phyloP scores from a whole-genome alignment of 2,113 vertebrate genomes.

The Gobius niger region DNA sequence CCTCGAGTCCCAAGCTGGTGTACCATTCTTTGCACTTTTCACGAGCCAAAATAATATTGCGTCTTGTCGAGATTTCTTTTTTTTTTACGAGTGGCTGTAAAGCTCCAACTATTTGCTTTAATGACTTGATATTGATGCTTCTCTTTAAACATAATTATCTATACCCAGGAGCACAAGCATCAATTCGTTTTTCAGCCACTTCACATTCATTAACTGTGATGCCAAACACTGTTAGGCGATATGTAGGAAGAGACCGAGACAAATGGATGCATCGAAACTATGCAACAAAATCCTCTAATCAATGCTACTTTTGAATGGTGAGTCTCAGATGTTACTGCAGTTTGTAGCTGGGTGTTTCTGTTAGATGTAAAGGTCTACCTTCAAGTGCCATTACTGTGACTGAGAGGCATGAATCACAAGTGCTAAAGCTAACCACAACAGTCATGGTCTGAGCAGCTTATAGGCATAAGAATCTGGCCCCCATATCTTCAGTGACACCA shows the following conservation, averaged over 20 bases:
- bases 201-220: neutral
- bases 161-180: neutral
- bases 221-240: neutral
- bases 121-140: too few relatives aligned
- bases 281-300: neutral
- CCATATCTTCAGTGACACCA: conserved; percentile 48
- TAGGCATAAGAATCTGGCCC: conserved; percentile 25
- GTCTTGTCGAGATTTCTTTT: too few relatives aligned
- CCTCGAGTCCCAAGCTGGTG: neutral
- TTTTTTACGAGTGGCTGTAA: too few relatives aligned
- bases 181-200: neutral
- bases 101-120: too few relatives aligned
- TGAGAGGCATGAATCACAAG: conserved; percentile 41
- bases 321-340: neutral
- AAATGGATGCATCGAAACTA: neutral
- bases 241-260: neutral
- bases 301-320: neutral
- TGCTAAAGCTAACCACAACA: conserved; percentile 31
- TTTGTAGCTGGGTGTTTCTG: conserved; percentile 6
- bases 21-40: neutral
- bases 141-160: too few relatives aligned
- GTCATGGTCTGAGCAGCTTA: conserved; percentile 39
- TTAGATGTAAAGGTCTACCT: conserved; percentile 23
- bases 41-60: neutral
- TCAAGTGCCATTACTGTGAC: conserved; percentile 35